phyloP scores from a whole-genome alignment of 2,113 vertebrate species.

The Raphicerus campestris region DNA sequence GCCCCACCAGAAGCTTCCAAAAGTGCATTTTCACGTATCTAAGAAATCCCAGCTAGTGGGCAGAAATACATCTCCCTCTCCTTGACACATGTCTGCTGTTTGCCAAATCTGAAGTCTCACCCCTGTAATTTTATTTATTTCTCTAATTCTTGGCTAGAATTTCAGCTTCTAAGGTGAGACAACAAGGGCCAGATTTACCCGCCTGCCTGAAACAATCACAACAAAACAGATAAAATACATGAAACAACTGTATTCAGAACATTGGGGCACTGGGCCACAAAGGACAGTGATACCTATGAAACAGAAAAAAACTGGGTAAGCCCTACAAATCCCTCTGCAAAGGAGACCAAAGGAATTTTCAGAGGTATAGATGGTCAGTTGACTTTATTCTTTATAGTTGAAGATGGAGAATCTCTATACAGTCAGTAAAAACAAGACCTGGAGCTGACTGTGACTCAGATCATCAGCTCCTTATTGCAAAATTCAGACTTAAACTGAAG shows the following conservation, averaged over 20 bases:
- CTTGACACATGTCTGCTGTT: background rate
- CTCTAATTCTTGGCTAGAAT: conserved; percentile 3
- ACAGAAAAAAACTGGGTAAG: background rate
- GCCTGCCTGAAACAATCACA: background rate
- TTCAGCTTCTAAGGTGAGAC: background rate
- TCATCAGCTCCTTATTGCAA: background rate
- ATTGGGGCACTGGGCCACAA: background rate
- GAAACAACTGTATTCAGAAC: background rate
- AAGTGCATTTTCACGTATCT: background rate
- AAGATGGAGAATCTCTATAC: background rate
- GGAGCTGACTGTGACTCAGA: background rate
- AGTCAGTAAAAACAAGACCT: background rate
- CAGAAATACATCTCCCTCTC: background rate
- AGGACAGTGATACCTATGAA: background rate
- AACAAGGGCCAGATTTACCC: background rate
- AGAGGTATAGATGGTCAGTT: background rate
- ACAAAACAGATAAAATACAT: background rate
- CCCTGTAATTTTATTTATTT: background rate
- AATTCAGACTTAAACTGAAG: background rate
- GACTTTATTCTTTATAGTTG: background rate
- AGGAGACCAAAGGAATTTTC: background rate
- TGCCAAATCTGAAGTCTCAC: background rate
- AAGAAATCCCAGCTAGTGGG: background rate
- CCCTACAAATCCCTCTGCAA: background rate
- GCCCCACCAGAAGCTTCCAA: background rate